Base-by-base conservation (phyloP, 2,888 invertebrate genomes). In the Caenorhabditis sp. region DNA sequence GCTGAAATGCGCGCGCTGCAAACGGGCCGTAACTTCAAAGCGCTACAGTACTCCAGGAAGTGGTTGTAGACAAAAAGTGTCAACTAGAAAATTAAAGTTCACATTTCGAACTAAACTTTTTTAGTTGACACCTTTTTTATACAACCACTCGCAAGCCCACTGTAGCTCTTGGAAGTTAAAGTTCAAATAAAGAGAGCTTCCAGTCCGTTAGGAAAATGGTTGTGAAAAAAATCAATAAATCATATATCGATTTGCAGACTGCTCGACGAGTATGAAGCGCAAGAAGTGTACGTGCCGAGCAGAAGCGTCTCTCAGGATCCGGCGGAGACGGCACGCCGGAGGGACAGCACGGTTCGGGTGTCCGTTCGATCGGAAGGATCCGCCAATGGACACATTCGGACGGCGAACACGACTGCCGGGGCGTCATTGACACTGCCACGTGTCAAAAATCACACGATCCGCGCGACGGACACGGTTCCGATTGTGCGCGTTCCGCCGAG, bases 371-470 rank as follows among this genome's bases (percentile, higher is more conserved):
- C 70, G 4, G 71, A 71, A 32, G 71, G 71, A 17, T 41, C 59
- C 9, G 61, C 71, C 2, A 43, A 48, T 5, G 52, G 43, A 6
- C 27, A 46, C 13, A 53, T 61, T 3, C 37, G 35, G 6, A 20
- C 55, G 24, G 26, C 74, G 17, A 74, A 70, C 24, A 61, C 71
- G 17, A 52, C 45, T 22, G 30, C 45, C 11, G 53, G 59, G 1
- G 71, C 61, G 3, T 53, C 61, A 5, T 46, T 62, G 43, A 68
- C 68, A 35, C 20, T 68, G 26, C 68, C 68, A 52, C 68, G 68
- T 68, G 68, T 75, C 56, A 75, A 56, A 20, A 75, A 48, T 7
- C 75, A 75, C 45, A 62, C 56, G 52, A 75, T 75, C 7, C 55
- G 75, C 15, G 20, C 75, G 24, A 50, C 62, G 22, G 75, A 75